Evolutionary conservation across 1,140 invertebrate species (phyloP), one percentile per base, ranked within the genome.

Genomic region (Steinernema khuongi): DNA sequence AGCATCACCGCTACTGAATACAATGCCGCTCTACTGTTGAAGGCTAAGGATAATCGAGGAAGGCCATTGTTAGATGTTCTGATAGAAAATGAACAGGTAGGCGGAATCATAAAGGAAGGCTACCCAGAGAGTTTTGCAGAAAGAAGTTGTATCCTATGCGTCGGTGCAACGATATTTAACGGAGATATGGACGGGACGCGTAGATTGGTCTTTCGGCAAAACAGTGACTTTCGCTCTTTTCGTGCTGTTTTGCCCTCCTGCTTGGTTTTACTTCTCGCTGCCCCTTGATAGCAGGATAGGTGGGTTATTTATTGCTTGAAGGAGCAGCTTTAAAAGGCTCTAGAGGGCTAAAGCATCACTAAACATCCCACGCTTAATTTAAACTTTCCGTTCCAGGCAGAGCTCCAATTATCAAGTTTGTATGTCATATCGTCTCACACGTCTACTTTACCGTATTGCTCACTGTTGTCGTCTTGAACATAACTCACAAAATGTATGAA

Each of bases 51-150:
- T 85, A 89, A 93, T 44, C 88, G 93, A 74, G 95, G 94, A 79
- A 91, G 93, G 36, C 94, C 95, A 83, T 96, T 99, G 86, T 88
- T 99, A 41, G 96, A 99, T 85, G 93, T 99, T 0, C 88, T 99
- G 4, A 98, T 99, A 78, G 96, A 99, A 86, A 95, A 96, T 85
- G 94, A 98, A 86, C 95, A 97, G 84, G 98, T 98, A 86, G 93
- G 96, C 88, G 0, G 87, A 88, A 78, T 87, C 88, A 7, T 87
- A 0, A 83, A 83, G 0, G 31, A 66, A 73, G 18, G 31, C 30
- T 1, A 78, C 28, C 19, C 18, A 31, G 36, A 43, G 1, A 28
- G 17, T n/a, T 67, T 30, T 79, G 77, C 67, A 84, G 81, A 84
- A 84, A 79, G 83, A 85, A 76, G 83, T 84, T 1, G 83, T 84